Evolutionary conservation across 2,888 invertebrate species (phyloP), one percentile per base, ranked within the genome.

Genomic region (Caenorhabditis panamensis): DNA sequence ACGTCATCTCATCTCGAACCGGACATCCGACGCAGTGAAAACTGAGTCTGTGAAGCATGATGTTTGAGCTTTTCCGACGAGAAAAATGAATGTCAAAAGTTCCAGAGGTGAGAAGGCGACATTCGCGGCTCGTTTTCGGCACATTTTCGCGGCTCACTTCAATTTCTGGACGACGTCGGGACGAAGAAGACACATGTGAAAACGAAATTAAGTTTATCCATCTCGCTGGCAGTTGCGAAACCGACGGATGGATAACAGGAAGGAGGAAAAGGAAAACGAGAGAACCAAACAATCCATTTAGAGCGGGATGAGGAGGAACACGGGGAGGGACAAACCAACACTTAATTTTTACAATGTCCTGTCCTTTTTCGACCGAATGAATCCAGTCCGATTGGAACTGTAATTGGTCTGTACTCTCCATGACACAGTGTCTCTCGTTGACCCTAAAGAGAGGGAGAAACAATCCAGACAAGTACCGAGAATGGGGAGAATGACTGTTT

Each of bases 141-240:
- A n/a, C n/a, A 20, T 2, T 4, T 9, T 9, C 61, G 51, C 51
- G 53, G 56, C 49, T 68, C 58, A 58, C 56, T 31, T 24, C 36
- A 67, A 36, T 47, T 64, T 64, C 49, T 18, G 58, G 63, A 20
- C 44, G 63, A 47, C 62, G 41, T n/a, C 44, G 18, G 44, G 13
- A 36, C 26, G 36, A 1, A 20, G 18, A 4, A 4, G 47, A 47
- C 31, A 31, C 31, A n/a, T n/a, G n/a, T n/a, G 31, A 31, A 4
- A 9, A 24, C 64, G 37, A 64, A 73, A 73, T 73, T 73, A 73
- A 73, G 72, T 73, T 73, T 73, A 63, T 64, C 72, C 64, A 64
- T 64, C 56, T 62, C 62, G 62, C 44, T 26, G 31, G 24, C 54
- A 54, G 8, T 13, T 41, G 8, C 41, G 41, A 41, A 41, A 13